phyloP scores from a whole-genome alignment of 2,888 invertebrate genomes.

The Dolomedes plantarius region DNA sequence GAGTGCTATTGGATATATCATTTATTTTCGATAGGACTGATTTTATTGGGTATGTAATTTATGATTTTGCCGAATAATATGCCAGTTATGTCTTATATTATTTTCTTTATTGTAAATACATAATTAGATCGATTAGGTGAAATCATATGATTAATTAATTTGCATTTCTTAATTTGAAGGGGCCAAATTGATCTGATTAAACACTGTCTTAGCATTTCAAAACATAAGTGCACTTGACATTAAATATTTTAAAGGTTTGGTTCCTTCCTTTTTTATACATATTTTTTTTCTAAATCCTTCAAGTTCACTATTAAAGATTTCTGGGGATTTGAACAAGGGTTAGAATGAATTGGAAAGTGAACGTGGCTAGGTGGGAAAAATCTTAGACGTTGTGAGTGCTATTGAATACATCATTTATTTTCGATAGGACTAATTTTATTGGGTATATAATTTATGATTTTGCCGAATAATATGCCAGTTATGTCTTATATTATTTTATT shows the following conservation, averaged over 20 bases:
- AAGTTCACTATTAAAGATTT: conserved; percentile 66
- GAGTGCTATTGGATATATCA: neutral
- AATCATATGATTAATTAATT: too few relatives aligned
- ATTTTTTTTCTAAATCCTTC: conserved; percentile 37
- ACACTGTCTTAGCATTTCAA: too few relatives aligned
- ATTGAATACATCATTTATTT: neutral
- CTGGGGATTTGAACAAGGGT: conserved; percentile 22
- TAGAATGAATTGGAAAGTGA: conserved; percentile 61
- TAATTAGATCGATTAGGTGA: too few relatives aligned
- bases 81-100: too few relatives aligned
- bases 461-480: neutral
- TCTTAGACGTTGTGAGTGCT: conserved; percentile 27
- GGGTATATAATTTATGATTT: neutral
- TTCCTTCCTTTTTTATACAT: conserved; percentile 12
- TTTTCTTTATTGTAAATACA: too few relatives aligned
- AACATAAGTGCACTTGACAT: too few relatives aligned
- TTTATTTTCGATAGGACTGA: neutral
- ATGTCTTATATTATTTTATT: too few relatives aligned
- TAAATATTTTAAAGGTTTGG: conserved; percentile 39
- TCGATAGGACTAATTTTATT: neutral
- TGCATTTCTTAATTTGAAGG: too few relatives aligned
- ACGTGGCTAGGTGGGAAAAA: conserved; percentile 55
- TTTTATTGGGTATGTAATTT: neutral
- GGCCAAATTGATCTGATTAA: too few relatives aligned
- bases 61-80: neutral